Evolutionary conservation across 1,140 invertebrate genomes (phyloP).

Genomic region (Sesamia nonagrioides): DNA sequence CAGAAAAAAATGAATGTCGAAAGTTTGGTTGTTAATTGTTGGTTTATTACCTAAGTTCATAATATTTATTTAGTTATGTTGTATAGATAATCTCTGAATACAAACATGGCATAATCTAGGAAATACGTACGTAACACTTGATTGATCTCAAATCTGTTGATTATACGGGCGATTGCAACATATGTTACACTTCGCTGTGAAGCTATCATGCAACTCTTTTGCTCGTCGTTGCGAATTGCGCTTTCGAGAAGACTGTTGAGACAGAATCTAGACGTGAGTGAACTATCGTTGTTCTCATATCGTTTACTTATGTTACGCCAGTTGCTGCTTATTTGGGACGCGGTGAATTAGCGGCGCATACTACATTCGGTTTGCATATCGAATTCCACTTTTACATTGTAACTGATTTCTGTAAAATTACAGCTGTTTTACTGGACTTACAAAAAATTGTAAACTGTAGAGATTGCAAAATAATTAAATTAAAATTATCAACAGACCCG

Average conservation of each 20-base stretch:
- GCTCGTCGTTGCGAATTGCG: constrained; percentile 27
- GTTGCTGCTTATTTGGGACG: constrained; percentile 48
- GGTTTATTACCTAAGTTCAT: constrained; percentile 7
- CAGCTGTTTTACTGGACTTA: neutral
- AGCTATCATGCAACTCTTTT: constrained; percentile 15
- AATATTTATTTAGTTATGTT: constrained; percentile 39
- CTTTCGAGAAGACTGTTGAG: constrained; percentile 24
- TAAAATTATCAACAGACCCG: no score
- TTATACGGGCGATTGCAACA: constrained; percentile 27
- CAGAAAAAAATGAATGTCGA: neutral
- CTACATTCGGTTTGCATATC: constrained; percentile 39
- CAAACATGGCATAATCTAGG: constrained; percentile 45
- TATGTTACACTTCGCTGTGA: constrained; percentile 23
- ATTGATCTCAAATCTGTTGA: constrained; percentile 24
- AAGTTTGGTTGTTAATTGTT: constrained; percentile 4
- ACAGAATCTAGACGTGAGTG: constrained; percentile 43
- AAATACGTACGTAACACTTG: constrained; percentile 26
- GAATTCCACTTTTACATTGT: constrained; percentile 23
- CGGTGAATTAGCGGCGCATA: constrained; percentile 12
- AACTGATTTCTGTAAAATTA: constrained; percentile 24
- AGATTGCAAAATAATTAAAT: neutral
- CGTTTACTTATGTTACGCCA: constrained; percentile 48
- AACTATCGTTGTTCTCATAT: constrained; percentile 21
- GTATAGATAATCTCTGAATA: constrained; percentile 29
- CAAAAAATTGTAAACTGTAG: neutral